phyloP scores from a whole-genome alignment of 2,113 vertebrate species.

The Apeltes quadracus region DNA sequence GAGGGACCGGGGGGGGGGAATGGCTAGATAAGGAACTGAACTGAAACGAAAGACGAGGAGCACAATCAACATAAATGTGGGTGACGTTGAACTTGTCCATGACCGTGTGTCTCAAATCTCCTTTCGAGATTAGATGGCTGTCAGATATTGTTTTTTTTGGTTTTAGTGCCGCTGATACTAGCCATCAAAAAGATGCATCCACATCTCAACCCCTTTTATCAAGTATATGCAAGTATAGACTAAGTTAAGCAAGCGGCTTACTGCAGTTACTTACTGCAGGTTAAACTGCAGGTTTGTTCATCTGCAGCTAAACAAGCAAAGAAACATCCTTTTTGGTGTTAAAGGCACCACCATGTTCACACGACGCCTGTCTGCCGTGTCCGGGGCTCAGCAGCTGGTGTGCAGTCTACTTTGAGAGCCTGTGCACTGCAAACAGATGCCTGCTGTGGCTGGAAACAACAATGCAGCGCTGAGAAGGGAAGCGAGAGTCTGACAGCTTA shows the following conservation, averaged over 20 bases:
- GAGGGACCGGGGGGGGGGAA: not conserved
- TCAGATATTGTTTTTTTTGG: not conserved
- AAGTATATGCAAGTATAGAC: not conserved
- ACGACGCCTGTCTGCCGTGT: not conserved
- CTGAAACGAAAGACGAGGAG: slow-evolving; percentile 1
- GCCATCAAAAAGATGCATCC: too few species aligned
- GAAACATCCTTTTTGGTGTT: too few species aligned
- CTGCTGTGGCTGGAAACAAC: not conserved
- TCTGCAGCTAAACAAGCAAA: not conserved
- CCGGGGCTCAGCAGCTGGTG: not conserved
- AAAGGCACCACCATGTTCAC: not conserved
- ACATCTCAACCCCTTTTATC: not conserved
- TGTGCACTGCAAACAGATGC: not conserved
- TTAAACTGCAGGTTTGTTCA: not conserved
- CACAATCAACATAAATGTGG: slow-evolving; percentile 20
- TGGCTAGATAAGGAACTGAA: slow-evolving; percentile 1
- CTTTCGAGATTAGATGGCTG: not conserved
- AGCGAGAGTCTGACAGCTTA: not conserved
- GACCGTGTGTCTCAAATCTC: not conserved
- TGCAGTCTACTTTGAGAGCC: not conserved
- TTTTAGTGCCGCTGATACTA: not conserved
- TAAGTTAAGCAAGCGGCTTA: too few species aligned
- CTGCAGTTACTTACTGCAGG: not conserved
- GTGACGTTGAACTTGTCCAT: slow-evolving; percentile 10
- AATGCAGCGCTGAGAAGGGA: not conserved